Base-by-base conservation (phyloP, 2,797 vertebrate genomes). In the Eulemur coronatus region DNA sequence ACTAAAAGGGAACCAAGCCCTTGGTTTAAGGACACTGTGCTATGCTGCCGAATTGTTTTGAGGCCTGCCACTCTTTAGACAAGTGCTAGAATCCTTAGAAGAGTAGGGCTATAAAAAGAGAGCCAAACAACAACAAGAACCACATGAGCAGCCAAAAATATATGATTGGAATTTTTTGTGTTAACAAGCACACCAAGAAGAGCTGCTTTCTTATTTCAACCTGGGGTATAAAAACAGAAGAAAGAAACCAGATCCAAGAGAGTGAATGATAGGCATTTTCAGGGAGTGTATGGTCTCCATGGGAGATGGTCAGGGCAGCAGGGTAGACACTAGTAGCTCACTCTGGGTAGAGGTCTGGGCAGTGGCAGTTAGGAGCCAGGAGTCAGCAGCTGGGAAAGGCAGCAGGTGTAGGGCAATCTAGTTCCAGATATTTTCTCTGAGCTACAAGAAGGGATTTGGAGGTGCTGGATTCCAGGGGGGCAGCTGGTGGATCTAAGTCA, bases 381-480 rank as follows among this genome's bases (percentile, higher is more conserved):
- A 65, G 33, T 30, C 67, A 70, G 61, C 69, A 72, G 80, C 67
- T 85, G 87, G 84, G 52, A 75, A 61, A 70, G 48, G 35, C 35
- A 46, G 73, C 91, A 87, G 82, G 89, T 94, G 73, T 50, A 43
- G 63, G n/a, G 22, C 50, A 48, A 5, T 11, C 43, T 81, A 63
- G 63, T 65, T 65, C 14, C 15, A 65, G 46, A 52, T 35, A 41
- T 94, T 87, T 92, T 63, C 69, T 84, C 20, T 59, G 81, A 91
- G 57, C 48, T 33, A 14, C 43, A 85, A 30, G 43, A 72, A 41
- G 78, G 85, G 63, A 87, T 88, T 93, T 86, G 85, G 91, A 94
- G 90, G 61, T 65, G 61, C 73, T 38, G 22, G 82, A 78, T 96
- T 96, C 78, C 88, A 94, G 67, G 63, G 78, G 96, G 52, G n/a